phyloP scores from a whole-genome alignment of 2,797 vertebrate species.

The Trematomus bernacchii region DNA sequence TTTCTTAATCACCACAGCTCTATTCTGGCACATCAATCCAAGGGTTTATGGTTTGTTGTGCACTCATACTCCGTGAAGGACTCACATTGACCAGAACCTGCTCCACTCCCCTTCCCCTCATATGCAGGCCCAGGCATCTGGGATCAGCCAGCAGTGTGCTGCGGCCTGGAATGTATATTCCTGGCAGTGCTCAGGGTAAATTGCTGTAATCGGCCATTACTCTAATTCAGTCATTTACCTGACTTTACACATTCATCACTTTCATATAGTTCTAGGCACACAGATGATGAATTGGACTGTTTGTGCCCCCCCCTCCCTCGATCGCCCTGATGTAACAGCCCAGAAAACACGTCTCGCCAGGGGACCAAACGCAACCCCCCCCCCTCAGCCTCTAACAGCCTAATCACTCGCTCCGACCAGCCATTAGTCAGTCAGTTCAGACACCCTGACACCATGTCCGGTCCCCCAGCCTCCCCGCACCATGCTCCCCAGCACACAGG shows the following conservation, averaged over 20 bases:
- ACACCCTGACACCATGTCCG: constrained; percentile 69
- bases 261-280: constrained; percentile 64
- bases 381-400: constrained; percentile 49
- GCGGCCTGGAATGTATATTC: constrained; percentile 68
- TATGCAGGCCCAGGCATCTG: constrained; percentile 46
- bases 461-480: constrained; percentile 47
- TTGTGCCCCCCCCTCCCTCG: constrained; percentile 42
- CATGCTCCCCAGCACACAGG: constrained; percentile 33
- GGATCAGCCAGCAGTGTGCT: constrained; percentile 61
- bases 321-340: constrained; percentile 31
- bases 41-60: constrained; percentile 27
- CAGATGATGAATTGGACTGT: constrained; percentile 74
- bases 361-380: constrained; percentile 39
- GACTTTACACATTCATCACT: constrained; percentile 82
- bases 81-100: constrained; percentile 55
- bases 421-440: constrained; percentile 78
- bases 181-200: constrained; percentile 76
- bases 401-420: constrained; percentile 69
- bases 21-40: constrained; percentile 7
- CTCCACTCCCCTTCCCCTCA: constrained; percentile 18
- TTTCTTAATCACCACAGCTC: constrained; percentile 18
- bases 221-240: constrained; percentile 81
- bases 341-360: constrained; percentile 51
- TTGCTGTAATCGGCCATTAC: constrained; percentile 83
- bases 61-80: constrained; percentile 31